Base-by-base conservation (phyloP, 2,888 invertebrate species). In the Thymelicus sylvestris region DNA sequence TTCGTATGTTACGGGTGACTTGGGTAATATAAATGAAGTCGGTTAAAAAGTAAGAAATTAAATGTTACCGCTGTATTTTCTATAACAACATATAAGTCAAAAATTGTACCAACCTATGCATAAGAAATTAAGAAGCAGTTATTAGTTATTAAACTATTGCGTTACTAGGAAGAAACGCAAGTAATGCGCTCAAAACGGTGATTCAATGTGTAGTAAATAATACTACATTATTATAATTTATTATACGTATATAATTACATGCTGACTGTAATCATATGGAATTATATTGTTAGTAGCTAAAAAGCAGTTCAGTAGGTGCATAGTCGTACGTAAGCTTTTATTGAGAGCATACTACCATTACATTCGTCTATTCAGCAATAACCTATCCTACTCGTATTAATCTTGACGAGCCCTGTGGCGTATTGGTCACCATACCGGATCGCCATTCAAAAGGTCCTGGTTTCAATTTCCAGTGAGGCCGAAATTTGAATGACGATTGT, bases 141-240 rank as follows among this genome's bases (percentile, higher is more conserved):
- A 63, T 63, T 57, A 31, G 31, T 31, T 24, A 31, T 31, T 31
- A 31, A 31, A 63, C 31, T 55, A 57, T 63, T 68, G 68, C 62
- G 31, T 47, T 63, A 63, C 62, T 38, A 68, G 68, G 63, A 68
- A 68, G 68, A 41, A 55, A 57, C 12, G 66, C 24, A 47, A 15
- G 59, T 68, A 68, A 67, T 41, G 61, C 13, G 44, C 47, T 38
- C 66, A 50, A 66, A 59, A 59, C 66, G 12, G 55, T 57, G 63
- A 47, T 57, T 63, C 47, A 63, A 63, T 67, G 63, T 63, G 63
- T 63, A 59, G 39, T 59, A 59, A 59, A 59, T 59, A 59, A 59
- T 59, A 39, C 13, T 59, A 59, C 39, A 57, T 57, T 52, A 62
- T 68, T 68, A 68, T 39, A n/a, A 39, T 39, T 68, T 68, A 67